These are phyloP conservation scores for Euleptes europaea DNA, from an alignment of 2,113 vertebrate species.

Conservation along the genomic window DNA sequence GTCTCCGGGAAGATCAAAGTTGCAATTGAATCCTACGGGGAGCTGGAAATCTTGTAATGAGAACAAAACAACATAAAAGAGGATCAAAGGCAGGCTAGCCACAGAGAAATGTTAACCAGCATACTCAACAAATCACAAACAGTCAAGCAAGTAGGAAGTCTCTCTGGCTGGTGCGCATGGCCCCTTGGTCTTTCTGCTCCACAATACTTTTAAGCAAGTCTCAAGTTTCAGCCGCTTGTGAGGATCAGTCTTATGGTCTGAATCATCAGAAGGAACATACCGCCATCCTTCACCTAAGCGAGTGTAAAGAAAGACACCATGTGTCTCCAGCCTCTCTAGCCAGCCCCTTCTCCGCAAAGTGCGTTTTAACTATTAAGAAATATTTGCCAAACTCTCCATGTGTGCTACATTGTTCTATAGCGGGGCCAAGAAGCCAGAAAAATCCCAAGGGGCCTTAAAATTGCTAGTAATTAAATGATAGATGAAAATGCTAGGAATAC, in stretches of 20 bases:
- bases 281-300: conserved; percentile 58
- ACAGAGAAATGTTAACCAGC: conserved; percentile 30
- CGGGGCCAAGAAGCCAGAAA: conserved; percentile 45
- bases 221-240: conserved; percentile 58
- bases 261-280: conserved; percentile 65
- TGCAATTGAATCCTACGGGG: conserved; percentile 88
- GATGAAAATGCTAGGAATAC: conserved; percentile 45
- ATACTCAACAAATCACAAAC: conserved; percentile 59
- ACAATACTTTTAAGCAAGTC: conserved; percentile 59
- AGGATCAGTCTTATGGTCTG: conserved; percentile 67
- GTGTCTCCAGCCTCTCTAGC: conserved; percentile 58
- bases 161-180: neutral
- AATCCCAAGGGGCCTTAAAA: conserved; percentile 66
- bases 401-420: conserved; percentile 39
- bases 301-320: conserved; percentile 70
- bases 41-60: conserved; percentile 71
- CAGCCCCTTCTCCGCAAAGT: conserved; percentile 68
- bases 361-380: conserved; percentile 68
- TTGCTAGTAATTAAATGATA: conserved; percentile 57
- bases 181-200: conserved; percentile 39
- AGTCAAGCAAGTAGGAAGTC: conserved; percentile 55
- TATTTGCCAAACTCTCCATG: conserved; percentile 57
- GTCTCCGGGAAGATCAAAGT: conserved; percentile 86
- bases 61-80: conserved; percentile 61
- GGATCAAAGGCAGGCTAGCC: conserved; percentile 49